These are phyloP conservation scores for Campoplex capitator DNA, from an alignment of 2,888 invertebrate genomes.

Conservation along the genomic window DNA sequence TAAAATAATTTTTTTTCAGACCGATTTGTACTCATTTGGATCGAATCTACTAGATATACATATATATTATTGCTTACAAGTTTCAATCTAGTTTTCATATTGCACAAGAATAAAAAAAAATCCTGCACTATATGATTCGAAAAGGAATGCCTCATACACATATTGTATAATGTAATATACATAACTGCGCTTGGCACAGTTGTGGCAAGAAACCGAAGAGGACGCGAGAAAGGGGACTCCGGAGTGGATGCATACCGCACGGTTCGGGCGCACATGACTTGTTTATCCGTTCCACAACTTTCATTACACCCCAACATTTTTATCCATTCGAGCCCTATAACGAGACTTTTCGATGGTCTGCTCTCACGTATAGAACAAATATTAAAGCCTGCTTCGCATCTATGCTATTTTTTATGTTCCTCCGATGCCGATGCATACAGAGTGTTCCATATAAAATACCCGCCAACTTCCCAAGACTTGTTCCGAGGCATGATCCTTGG, in stretches of 20 bases:
- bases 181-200: background rate
- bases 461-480: background rate
- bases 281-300: slow-evolving; percentile 17
- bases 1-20: too few relatives aligned
- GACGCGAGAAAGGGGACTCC: slow-evolving; percentile 18
- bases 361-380: slow-evolving; percentile 35
- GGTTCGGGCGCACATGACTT: slow-evolving; percentile 26
- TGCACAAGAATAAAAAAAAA: too few relatives aligned
- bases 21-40: too few relatives aligned
- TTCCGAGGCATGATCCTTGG: background rate
- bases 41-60: too few relatives aligned
- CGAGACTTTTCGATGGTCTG: slow-evolving; percentile 17
- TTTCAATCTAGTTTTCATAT: too few relatives aligned
- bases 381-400: slow-evolving; percentile 9
- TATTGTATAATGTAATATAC: background rate
- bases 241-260: slow-evolving; percentile 35
- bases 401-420: background rate
- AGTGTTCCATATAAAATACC: background rate
- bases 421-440: background rate
- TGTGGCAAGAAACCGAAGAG: slow-evolving; percentile 16
- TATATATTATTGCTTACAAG: too few relatives aligned
- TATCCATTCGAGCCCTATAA: background rate
- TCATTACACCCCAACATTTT: slow-evolving; percentile 1
- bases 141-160: background rate
- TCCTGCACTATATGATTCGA: too few relatives aligned